Evolutionary conservation across 2,797 vertebrate species (phyloP).

Genomic region (Microctenopoma stevenorrisi): DNA sequence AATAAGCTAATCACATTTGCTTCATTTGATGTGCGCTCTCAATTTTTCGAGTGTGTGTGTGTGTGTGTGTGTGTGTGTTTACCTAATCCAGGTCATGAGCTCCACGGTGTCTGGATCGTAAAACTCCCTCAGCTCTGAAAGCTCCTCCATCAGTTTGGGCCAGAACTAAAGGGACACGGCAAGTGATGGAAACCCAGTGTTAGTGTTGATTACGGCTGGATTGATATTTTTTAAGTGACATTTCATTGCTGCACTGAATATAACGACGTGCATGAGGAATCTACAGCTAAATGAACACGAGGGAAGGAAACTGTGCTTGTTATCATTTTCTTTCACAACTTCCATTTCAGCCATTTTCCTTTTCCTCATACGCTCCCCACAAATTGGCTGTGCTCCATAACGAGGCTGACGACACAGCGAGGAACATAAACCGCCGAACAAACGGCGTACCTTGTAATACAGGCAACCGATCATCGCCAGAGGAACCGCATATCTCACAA

Average conservation of each 20-base stretch:
- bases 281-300: constrained; percentile 26
- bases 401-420: constrained; percentile 40
- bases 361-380: neutral
- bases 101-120: constrained; percentile 98
- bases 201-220: neutral
- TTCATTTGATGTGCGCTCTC: constrained; percentile 54
- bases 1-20: constrained; percentile 67
- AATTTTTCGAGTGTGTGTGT: constrained; percentile 12
- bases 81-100: constrained; percentile 99
- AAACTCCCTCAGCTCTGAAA: constrained; percentile 96
- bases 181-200: constrained; percentile 8
- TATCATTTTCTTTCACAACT: constrained; percentile 27
- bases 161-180: constrained; percentile 85
- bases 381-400: constrained; percentile 33
- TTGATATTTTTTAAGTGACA: constrained; percentile 15
- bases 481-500: constrained; percentile 87
- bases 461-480: constrained; percentile 86
- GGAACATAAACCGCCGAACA: constrained; percentile 48
- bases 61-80: constrained; percentile 52
- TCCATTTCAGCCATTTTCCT: constrained; percentile 30
- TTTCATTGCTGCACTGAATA: constrained; percentile 21
- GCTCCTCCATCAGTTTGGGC: constrained; percentile 93
- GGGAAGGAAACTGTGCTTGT: constrained; percentile 6
- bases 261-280: neutral
- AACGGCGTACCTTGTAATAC: constrained; percentile 89